Conservation (phyloP, 2,888 invertebrate species). For the Muscina levida region DNA sequence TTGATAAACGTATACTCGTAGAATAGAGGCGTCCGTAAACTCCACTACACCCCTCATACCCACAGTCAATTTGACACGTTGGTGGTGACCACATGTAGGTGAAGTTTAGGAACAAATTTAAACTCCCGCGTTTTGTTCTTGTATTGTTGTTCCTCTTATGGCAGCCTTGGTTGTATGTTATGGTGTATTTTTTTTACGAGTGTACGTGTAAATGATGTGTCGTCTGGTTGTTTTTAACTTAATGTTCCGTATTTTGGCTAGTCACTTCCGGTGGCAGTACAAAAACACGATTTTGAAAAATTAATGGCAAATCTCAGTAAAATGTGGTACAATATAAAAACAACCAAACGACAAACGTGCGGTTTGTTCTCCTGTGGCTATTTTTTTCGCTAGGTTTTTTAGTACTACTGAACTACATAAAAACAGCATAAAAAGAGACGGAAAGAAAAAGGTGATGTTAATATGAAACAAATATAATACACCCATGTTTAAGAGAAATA, state of each 20-base stretch:
- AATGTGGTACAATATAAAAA: constrained; percentile 14
- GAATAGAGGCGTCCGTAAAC: no score
- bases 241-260: constrained; percentile 17
- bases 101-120: constrained; percentile 5
- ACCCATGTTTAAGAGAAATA: no score
- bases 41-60: no score
- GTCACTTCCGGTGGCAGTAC: not conserved
- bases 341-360: constrained; percentile 22
- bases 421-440: no score
- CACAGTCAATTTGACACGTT: not conserved
- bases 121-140: not conserved
- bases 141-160: not conserved
- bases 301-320: constrained; percentile 37
- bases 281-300: constrained; percentile 12
- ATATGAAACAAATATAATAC: no score
- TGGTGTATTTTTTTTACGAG: constrained; percentile 34
- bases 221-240: not conserved
- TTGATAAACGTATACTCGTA: constrained; percentile 1
- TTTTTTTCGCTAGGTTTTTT: no score
- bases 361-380: constrained; percentile 27
- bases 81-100: not conserved
- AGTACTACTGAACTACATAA: no score
- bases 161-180: not conserved
- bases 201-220: constrained; percentile 45
- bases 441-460: no score